A percentile compares a stretch with the other conserved stretches of the same genome.
Evolutionary conservation across 2,113 vertebrate genomes (phyloP).

Genomic region (Cyprinodon brontotheroides): DNA sequence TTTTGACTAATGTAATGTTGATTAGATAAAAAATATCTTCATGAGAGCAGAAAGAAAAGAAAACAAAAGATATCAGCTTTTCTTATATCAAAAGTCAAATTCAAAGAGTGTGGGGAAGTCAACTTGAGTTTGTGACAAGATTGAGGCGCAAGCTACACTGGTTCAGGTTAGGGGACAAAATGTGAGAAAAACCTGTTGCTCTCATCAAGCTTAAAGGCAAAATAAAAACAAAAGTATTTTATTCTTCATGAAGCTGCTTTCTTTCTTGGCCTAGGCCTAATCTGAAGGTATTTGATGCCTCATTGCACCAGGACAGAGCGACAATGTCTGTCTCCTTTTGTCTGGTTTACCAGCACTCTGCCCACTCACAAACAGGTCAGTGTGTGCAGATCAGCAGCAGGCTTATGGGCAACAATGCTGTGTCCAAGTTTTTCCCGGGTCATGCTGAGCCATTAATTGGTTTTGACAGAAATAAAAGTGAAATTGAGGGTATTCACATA

Average conservation of each 20-base stretch:
- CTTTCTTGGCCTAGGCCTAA: constrained; percentile 27
- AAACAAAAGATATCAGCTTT: background rate
- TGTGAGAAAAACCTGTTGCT: background rate
- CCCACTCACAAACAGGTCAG: constrained; percentile 66
- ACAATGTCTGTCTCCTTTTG: constrained; percentile 66
- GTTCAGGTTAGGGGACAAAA: background rate
- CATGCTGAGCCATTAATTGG: constrained; percentile 67
- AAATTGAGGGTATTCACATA: constrained; percentile 52
- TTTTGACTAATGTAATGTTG: background rate
- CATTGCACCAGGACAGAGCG: constrained; percentile 69
- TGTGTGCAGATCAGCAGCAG: constrained; percentile 57
- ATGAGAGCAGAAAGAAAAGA: background rate
- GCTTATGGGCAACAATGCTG: constrained; percentile 57
- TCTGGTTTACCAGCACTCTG: constrained; percentile 54
- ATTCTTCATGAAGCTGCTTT: constrained; percentile 20
- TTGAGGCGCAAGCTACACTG: background rate
- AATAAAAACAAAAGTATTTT: constrained; percentile 21
- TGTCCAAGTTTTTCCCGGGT: constrained; percentile 44
- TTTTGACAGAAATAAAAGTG: constrained; percentile 66
- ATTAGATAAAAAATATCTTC: background rate
- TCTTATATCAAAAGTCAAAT: background rate
- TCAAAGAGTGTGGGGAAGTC: background rate
- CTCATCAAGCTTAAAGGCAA: background rate
- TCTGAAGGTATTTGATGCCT: constrained; percentile 63
- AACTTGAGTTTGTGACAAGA: background rate